Evolutionary conservation across 2,888 invertebrate species (phyloP).

Genomic region (Meandrusa payeni): DNA sequence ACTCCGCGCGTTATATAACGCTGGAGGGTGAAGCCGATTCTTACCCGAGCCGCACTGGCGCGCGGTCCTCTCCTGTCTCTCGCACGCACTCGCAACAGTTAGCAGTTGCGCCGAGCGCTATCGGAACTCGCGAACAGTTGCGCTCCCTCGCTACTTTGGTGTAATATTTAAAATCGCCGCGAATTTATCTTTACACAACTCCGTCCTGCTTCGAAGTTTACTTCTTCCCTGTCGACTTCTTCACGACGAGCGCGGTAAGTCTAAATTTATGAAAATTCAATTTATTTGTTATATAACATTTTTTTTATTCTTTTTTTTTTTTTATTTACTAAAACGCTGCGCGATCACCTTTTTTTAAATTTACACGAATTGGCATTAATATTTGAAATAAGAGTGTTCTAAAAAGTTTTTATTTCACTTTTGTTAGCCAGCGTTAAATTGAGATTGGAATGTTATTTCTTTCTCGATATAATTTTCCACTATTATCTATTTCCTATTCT

Average conservation of each 20-base stretch:
- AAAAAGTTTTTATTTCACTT: background rate
- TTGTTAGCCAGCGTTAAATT: background rate
- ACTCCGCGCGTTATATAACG: constrained; percentile 64
- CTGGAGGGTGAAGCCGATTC: constrained; percentile 52
- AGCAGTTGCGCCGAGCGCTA: constrained; percentile 30
- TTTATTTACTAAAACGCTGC: constrained; percentile 28
- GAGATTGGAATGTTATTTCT: background rate
- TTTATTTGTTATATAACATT: constrained; percentile 53
- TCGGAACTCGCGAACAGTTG: constrained; percentile 28
- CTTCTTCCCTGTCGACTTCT: constrained; percentile 36
- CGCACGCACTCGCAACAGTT: constrained; percentile 34
- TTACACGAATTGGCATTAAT: constrained; percentile 10
- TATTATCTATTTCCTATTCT: background rate
- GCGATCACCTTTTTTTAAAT: constrained; percentile 37
- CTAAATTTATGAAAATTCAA: constrained; percentile 40
- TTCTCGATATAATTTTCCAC: background rate
- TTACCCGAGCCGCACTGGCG: constrained; percentile 51
- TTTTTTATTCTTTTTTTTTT: constrained; percentile 33
- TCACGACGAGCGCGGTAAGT: constrained; percentile 57
- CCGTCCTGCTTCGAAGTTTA: constrained; percentile 41
- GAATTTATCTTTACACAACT: constrained; percentile 32
- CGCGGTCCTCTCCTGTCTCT: constrained; percentile 44
- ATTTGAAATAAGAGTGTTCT: constrained; percentile 1
- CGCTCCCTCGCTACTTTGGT: constrained; percentile 23
- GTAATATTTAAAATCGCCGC: constrained; percentile 29